Evolutionary conservation across 2,888 invertebrate genomes (phyloP).

Genomic region (Drosophila emarginata): DNA sequence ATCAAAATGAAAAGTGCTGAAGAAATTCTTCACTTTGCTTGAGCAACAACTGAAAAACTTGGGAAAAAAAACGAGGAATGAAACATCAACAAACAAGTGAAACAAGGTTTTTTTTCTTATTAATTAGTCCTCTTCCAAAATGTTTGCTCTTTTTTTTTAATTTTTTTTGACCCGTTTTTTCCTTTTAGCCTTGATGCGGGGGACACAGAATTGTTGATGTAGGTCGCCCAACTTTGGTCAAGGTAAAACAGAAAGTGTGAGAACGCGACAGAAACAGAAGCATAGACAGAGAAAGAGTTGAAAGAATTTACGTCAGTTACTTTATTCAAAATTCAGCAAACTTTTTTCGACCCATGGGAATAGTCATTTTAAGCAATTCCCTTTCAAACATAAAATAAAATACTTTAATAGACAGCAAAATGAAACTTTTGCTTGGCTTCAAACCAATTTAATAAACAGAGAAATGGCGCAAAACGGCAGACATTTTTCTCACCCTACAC

Average conservation of each 20-base stretch:
- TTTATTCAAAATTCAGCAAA: neutral
- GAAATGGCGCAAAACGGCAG: conserved; percentile 21
- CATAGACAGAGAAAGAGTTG: neutral
- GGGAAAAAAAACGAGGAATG: conserved; percentile 20
- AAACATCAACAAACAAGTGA: conserved; percentile 26
- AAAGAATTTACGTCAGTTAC: conserved; percentile 5
- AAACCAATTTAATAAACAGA: conserved; percentile 52
- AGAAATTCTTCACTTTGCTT: conserved; percentile 30
- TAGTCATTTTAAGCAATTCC: neutral
- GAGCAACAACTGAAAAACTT: conserved; percentile 7
- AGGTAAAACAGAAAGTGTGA: conserved; percentile 16
- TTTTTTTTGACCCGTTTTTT: neutral
- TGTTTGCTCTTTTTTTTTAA: conserved; percentile 6
- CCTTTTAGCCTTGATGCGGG: conserved; percentile 23
- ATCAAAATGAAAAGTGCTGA: conserved; percentile 56
- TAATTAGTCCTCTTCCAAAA: conserved; percentile 57
- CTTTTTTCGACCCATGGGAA: neutral
- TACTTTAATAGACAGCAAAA: conserved; percentile 57
- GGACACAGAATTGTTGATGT: conserved; percentile 32
- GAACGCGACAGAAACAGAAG: too few species aligned
- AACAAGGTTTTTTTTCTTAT: conserved; percentile 36
- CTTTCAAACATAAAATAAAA: conserved; percentile 26
- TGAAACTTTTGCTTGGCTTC: conserved; percentile 46
- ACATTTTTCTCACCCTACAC: neutral
- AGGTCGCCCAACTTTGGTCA: conserved; percentile 27